These are phyloP conservation scores for Meloidogyne exigua DNA, from an alignment of 1,140 invertebrate genomes.

Conservation along the genomic window DNA sequence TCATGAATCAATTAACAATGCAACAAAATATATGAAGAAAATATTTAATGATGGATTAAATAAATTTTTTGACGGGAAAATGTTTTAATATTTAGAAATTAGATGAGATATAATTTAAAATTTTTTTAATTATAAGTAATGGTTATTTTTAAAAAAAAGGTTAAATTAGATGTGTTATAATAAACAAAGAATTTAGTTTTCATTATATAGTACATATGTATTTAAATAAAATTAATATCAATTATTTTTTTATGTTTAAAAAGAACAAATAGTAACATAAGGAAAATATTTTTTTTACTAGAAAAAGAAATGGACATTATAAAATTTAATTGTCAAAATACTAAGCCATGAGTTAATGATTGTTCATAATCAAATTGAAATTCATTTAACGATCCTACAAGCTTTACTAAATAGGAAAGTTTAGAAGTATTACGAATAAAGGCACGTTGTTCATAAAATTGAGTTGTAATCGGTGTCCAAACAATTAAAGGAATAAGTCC, in stretches of 20 bases:
- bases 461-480: constrained; percentile 77
- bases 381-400: constrained; percentile 84
- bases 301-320: too few relatives aligned
- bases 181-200: too few relatives aligned
- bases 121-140: too few relatives aligned
- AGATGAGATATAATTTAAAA: too few relatives aligned
- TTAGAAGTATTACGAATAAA: constrained; percentile 82
- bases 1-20: background rate
- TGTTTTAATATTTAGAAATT: background rate
- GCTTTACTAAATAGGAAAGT: constrained; percentile 83
- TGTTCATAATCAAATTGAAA: constrained; percentile 88
- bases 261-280: background rate
- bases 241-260: too few relatives aligned
- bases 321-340: constrained; percentile 35
- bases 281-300: too few relatives aligned
- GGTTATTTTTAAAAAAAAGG: too few relatives aligned
- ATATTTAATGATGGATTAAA: background rate
- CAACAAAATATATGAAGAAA: background rate
- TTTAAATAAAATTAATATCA: too few relatives aligned
- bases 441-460: constrained; percentile 93
- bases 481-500: constrained; percentile 83
- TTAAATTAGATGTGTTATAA: too few relatives aligned
- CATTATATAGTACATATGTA: too few relatives aligned
- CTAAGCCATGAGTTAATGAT: constrained; percentile 86
- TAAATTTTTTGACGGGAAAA: background rate